Evolutionary conservation across 2,888 invertebrate species (phyloP), one percentile per base, ranked within the genome.

Genomic region (Sthenelais limicola): DNA sequence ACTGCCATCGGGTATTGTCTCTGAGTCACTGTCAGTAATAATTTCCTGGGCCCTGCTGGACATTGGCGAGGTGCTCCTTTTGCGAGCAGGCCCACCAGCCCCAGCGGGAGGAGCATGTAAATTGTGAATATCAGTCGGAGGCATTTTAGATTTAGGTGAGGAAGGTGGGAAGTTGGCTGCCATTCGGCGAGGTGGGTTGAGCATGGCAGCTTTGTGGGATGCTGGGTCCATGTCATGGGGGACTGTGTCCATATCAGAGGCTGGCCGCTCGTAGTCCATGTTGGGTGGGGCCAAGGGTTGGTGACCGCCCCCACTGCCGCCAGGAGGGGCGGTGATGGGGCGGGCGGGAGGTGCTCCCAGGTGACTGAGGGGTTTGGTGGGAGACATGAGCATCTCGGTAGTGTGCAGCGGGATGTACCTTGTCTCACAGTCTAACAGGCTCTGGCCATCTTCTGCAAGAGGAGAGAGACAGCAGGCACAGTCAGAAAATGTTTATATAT

Each of bases 361-460:
- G 66, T n/a, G 32, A 35, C 12, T 69, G 21, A 71, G 24, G 18
- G 74, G 74, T 28, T 56, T 48, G 4, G 68, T 28, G 1, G 77
- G 78, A 32, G 76, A 73, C 26, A 66, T 52, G 18, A 18, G 38
- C 35, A 73, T 43, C 28, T 78, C 78, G 0, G 77, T 72, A 3
- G 62, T 62, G 26, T 71, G 69, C 48, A 85, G 77, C 21, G 86
- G 85, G 15, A 86, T 76, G 73, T 85, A 86, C 9, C 83, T 80
- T n/a, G 85, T 83, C 56, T 86, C 86, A 0, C 84, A 85, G 49
- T 85, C 84, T 52, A 86, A 73, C 71, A 84, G 75, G 73, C 84
- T 85, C 18, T 79, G 78, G 56, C 79, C 76, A 66, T 76, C 76
- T 68, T 66, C 21, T 67, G 52, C 21, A 71, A 26, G 58, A 9